phyloP scores from a whole-genome alignment of 2,797 vertebrate species.

The Pitangus sulphuratus region DNA sequence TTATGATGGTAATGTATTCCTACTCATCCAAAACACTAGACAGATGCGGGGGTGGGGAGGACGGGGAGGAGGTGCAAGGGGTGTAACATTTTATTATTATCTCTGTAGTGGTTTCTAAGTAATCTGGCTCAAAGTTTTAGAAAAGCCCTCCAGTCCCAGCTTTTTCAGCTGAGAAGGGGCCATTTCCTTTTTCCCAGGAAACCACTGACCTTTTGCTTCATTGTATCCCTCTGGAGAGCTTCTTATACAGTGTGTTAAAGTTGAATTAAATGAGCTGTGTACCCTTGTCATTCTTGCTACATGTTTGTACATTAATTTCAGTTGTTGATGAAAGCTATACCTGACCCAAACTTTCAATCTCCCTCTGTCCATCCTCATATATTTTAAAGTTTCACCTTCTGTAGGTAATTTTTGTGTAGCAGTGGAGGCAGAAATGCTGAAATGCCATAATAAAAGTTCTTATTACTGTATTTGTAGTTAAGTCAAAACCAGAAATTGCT shows the following conservation, averaged over 20 bases:
- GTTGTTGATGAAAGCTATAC: background rate
- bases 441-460: background rate
- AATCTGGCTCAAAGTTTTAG: background rate
- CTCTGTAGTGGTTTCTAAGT: background rate
- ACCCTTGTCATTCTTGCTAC: background rate
- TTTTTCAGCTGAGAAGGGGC: background rate
- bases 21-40: background rate
- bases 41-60: accelerated
- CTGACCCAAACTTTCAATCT: background rate
- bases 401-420: background rate
- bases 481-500: background rate
- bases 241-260: background rate
- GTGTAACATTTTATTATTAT: background rate
- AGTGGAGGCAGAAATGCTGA: background rate
- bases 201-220: background rate
- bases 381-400: background rate
- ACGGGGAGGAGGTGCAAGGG: too few relatives aligned
- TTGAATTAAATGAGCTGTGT: background rate
- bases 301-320: background rate
- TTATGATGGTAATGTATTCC: background rate
- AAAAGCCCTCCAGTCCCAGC: background rate
- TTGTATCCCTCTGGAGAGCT: background rate
- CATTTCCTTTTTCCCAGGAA: background rate
- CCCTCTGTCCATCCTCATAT: background rate
- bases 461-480: background rate